Conservation (phyloP, 2,888 invertebrate species). For the Platycheirus albimanus region DNA sequence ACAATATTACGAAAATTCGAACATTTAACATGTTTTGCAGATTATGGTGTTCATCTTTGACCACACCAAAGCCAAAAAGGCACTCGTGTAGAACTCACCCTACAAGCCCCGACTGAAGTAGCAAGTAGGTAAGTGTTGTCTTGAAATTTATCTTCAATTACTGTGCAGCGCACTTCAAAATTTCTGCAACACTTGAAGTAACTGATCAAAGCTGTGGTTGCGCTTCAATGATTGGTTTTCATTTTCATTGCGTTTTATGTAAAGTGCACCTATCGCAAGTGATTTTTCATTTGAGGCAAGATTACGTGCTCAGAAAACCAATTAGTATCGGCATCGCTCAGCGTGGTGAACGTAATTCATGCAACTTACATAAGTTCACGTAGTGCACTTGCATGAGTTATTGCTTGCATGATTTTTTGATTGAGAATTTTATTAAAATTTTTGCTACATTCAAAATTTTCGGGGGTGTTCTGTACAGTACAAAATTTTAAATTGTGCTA, state of each 20-base stretch:
- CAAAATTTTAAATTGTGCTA: too few relatives aligned
- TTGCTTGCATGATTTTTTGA: slow-evolving; percentile 47
- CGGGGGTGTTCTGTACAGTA: too few relatives aligned
- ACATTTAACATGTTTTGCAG: slow-evolving; percentile 35
- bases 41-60: slow-evolving; percentile 25
- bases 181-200: slow-evolving; percentile 63
- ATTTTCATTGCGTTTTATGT: slow-evolving; percentile 34
- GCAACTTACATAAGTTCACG: slow-evolving; percentile 58
- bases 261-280: slow-evolving; percentile 56
- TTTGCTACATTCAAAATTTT: too few relatives aligned
- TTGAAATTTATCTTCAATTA: slow-evolving; percentile 49
- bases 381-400: slow-evolving; percentile 62
- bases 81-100: slow-evolving; percentile 40
- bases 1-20: slow-evolving; percentile 12
- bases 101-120: slow-evolving; percentile 42
- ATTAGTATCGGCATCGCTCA: slow-evolving; percentile 43
- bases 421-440: too few relatives aligned
- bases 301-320: slow-evolving; percentile 68
- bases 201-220: slow-evolving; percentile 32
- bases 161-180: slow-evolving; percentile 62
- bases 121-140: slow-evolving; percentile 49
- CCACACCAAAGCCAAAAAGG: slow-evolving; percentile 26
- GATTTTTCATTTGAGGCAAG: slow-evolving; percentile 66
- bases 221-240: slow-evolving; percentile 52
- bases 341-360: slow-evolving; percentile 7